Evolutionary conservation across 2,888 invertebrate genomes (phyloP), one percentile per base, ranked within the genome.

Genomic region (Hypomecis punctinalis): DNA sequence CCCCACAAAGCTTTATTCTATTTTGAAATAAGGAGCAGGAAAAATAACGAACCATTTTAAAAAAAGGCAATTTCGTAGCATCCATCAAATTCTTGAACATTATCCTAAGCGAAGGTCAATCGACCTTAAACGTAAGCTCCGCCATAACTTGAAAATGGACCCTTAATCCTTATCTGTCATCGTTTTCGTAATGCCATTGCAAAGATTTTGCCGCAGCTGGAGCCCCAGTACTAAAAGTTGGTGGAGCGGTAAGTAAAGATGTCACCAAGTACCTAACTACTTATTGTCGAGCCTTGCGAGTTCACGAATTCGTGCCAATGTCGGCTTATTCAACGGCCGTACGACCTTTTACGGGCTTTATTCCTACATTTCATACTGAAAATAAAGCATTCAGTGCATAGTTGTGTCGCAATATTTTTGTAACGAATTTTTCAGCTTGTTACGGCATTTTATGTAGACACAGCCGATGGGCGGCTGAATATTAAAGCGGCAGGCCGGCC

Each of bases 401-500:
- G 61, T 55, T 69, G 66, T 62, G 48, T 54, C 63, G 56, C 52
- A 69, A 68, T 67, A 70, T 69, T 70, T 69, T 67, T 48, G 53
- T 35, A 46, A 63, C 53, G 47, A 58, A 63, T 60, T 63, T 58
- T 56, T 63, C 33, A 53, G 55, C 53, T 61, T 68, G 58, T 59
- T 65, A 46, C 40, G 40, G 43, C 40, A 56, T 33, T 55, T 42
- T 54, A 53, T 57, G 51, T 63, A 46, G 49, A 61, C 57, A 58
- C 49, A 39, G 45, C 35, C 65, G 59, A 66, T 67, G 58, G 58
- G 59, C 51, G 53, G 66, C 68, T 69, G 67, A 58, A 71, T 74
- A 69, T 78, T 73, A 71, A 77, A 76, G 70, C 55, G 69, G 67
- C 67, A 68, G 68, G 63, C 68, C 63, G 64, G 62, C 64, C 66